These are phyloP conservation scores for Lithodes maja DNA, from an alignment of 2,888 invertebrate genomes.

Conservation along the genomic window DNA sequence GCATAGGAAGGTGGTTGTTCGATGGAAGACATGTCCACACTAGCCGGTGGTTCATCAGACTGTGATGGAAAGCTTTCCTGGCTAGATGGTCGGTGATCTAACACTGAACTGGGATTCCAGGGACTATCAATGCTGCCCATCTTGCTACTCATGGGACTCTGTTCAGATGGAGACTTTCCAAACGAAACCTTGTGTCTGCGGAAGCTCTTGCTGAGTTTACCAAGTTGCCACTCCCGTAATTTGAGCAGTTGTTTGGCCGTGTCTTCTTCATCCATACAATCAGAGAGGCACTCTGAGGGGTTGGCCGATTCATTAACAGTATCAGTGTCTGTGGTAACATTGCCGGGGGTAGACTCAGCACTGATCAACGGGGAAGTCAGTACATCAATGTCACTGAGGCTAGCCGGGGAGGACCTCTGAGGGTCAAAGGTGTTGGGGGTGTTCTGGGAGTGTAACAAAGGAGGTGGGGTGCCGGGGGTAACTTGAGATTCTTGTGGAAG, in stretches of 20 bases:
- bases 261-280: constrained; percentile 42
- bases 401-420: background rate
- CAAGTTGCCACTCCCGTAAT: constrained; percentile 55
- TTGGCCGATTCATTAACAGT: constrained; percentile 36
- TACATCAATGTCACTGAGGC: constrained; percentile 17
- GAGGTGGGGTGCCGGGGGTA: background rate
- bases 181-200: constrained; percentile 39
- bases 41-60: background rate
- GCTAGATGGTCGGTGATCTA: constrained; percentile 18
- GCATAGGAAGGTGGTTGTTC: background rate
- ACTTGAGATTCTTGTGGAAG: background rate
- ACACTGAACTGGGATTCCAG: constrained; percentile 3
- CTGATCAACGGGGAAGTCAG: constrained; percentile 4
- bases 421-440: background rate
- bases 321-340: constrained; percentile 31
- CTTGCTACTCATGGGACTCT: constrained; percentile 34
- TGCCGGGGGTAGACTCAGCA: constrained; percentile 3
- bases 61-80: constrained; percentile 14
- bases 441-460: background rate
- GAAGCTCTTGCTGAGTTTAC: constrained; percentile 39
- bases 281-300: constrained; percentile 33
- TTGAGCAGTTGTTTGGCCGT: constrained; percentile 52
- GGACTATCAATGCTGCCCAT: constrained; percentile 1
- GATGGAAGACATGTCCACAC: constrained; percentile 2
- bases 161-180: constrained; percentile 42